These are phyloP conservation scores for Spodoptera litura DNA, from an alignment of 1,140 invertebrate species.

Conservation along the genomic window DNA sequence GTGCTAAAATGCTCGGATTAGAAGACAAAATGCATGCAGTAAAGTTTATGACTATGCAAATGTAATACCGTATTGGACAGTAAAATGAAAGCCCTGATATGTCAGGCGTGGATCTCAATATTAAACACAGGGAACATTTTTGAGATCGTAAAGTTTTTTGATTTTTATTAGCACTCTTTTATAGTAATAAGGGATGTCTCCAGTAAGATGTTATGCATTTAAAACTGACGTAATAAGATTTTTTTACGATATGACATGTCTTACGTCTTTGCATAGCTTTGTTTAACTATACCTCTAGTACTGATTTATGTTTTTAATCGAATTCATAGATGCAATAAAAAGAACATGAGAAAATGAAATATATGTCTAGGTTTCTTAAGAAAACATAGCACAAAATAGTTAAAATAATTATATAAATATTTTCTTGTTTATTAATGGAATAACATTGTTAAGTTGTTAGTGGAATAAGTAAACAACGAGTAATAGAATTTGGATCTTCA, in stretches of 20 bases:
- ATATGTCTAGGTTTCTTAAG: no score
- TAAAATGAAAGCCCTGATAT: slow-evolving; percentile 73
- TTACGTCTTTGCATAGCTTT: slow-evolving; percentile 9
- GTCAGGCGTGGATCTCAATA: slow-evolving; percentile 59
- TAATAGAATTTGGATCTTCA: no score
- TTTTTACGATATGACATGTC: slow-evolving; percentile 23
- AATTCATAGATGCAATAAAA: no score
- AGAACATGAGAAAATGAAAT: no score
- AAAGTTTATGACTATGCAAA: slow-evolving; percentile 84
- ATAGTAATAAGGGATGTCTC: slow-evolving; percentile 34
- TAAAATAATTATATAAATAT: no score
- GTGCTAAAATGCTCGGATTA: slow-evolving; percentile 73
- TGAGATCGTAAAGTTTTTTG: slow-evolving; percentile 45
- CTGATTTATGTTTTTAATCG: no score
- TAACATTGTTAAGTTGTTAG: no score
- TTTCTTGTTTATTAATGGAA: no score
- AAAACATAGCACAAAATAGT: no score
- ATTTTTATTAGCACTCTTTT: slow-evolving; percentile 43
- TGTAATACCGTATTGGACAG: slow-evolving; percentile 70
- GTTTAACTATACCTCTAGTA: not conserved
- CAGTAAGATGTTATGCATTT: slow-evolving; percentile 43
- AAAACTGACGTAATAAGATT: slow-evolving; percentile 22
- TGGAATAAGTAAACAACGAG: no score
- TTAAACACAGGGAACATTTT: slow-evolving; percentile 45
- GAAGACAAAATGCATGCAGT: slow-evolving; percentile 77